phyloP scores from a whole-genome alignment of 2,888 invertebrate species.

The Troides helena region DNA sequence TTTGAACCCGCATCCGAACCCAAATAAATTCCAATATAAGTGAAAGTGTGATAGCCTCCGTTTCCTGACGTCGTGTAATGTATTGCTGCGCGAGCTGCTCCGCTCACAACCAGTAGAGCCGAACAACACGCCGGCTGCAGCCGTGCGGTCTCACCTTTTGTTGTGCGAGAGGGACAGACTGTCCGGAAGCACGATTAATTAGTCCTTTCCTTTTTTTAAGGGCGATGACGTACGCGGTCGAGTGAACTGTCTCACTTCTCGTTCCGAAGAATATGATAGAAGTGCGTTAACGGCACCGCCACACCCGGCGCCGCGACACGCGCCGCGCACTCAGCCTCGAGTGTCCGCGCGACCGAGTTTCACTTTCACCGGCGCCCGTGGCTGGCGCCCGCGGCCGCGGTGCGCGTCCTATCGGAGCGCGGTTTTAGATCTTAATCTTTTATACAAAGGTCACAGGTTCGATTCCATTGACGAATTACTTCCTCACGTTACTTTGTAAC shows the following conservation, averaged over 20 bases:
- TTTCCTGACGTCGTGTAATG: not conserved
- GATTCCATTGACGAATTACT: no score
- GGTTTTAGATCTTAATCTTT: no score
- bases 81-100: not conserved
- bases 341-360: no score
- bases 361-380: no score
- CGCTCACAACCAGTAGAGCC: not conserved
- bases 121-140: no score
- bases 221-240: not conserved
- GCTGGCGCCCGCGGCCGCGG: no score
- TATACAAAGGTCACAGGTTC: no score
- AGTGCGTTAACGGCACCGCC: no score
- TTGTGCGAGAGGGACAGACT: not conserved
- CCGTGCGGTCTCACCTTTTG: not conserved
- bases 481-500: no score
- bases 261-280: not conserved
- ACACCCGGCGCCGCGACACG: no score
- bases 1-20: not conserved
- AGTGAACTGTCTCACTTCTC: not conserved
- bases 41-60: not conserved
- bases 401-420: no score
- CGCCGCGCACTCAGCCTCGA: no score
- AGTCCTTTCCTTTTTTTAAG: not conserved
- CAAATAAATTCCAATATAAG: not conserved
- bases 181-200: not conserved